Percentiles rank a stretch among this genome's conserved stretches.
phyloP scores from a whole-genome alignment of 2,113 vertebrate species.

The Neolamprologus modestus region DNA sequence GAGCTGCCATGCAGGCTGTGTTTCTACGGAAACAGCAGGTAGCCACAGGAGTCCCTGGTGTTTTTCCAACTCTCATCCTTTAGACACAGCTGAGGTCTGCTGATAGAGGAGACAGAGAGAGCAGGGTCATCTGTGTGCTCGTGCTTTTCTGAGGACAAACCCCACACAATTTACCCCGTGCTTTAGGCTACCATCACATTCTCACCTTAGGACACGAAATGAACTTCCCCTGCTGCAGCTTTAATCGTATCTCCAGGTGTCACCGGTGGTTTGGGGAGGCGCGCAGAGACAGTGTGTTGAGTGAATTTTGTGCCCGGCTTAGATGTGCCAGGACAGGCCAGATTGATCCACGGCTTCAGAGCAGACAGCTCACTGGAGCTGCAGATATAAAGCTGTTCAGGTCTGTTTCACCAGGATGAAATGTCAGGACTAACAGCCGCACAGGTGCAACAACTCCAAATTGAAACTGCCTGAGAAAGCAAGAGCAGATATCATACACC shows the following conservation, averaged over 20 bases:
- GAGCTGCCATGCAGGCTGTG: conserved; percentile 27
- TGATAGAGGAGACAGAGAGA: conserved; percentile 37
- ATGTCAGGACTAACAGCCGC: neutral
- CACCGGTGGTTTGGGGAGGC: neutral
- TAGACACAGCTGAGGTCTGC: conserved; percentile 56
- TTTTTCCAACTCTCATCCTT: conserved; percentile 45
- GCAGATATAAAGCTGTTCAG: neutral
- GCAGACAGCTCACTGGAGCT: neutral
- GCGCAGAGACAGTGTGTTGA: neutral
- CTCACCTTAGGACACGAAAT: conserved; percentile 8
- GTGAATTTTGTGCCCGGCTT: neutral
- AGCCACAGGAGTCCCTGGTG: conserved; percentile 42
- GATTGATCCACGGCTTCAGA: conserved; percentile 18
- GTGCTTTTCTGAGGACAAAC: conserved; percentile 15
- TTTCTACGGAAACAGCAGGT: conserved; percentile 67
- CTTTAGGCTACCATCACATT: conserved; percentile 4
- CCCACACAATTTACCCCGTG: neutral
- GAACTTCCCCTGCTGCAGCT: conserved; percentile 6
- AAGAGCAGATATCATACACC: neutral
- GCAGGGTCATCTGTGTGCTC: neutral
- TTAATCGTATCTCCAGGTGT: conserved; percentile 2
- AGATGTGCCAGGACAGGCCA: conserved; percentile 1
- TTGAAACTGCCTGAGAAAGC: neutral
- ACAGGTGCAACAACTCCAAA: neutral
- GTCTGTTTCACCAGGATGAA: neutral